Base-by-base conservation (phyloP, 1,140 invertebrate genomes). In the Ruditapes philippinarum region DNA sequence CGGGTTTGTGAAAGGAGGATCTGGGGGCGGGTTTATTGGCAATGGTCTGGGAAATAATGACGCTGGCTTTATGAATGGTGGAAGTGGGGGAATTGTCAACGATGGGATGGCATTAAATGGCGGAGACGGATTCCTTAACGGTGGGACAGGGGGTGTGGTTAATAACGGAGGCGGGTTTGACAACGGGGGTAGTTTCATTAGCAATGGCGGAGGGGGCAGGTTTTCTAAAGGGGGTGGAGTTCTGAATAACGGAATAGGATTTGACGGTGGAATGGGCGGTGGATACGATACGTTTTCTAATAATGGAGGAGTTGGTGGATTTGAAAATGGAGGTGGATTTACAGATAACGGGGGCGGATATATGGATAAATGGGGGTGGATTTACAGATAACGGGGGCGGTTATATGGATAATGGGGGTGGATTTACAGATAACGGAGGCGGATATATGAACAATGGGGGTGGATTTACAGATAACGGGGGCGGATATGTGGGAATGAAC, bases 1-100 rank as follows among this genome's bases (percentile, higher is more conserved):
- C 25, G 79, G 79, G 17, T 81, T 81, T 22, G 54, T 65, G 2
- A 45, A 62, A n/a, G 51, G 54, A 25, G 79, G 79, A 14, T 49
- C 73, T 49, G 73, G 40, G 2, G 22, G 36, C 0, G 49, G 49
- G 0, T 78, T 78, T 54, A 17, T 5, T 28, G 25, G 28, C n/a
- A 62, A 62, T 28, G 57, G 57, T 62, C n/a, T 57, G 17, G 51
- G 17, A 57, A 57, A 57, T 19, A 57, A 19, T 57, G 51, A n/a
- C n/a, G 28, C 17, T 33, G 74, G 74, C 4, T 54, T 78, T 54
- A 38, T 51, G 0, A 25, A 51, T 7, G 74, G 49, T 4, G 45
- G 45, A 28, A 22, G 22, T 14, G 79, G 36, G 2, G 54, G 54
- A 40, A 40, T 62, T 62, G 28, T 40, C 17, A 65, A 65, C 14